These are phyloP conservation scores for Corapipo altera DNA, from an alignment of 2,113 vertebrate species.

Conservation along the genomic window DNA sequence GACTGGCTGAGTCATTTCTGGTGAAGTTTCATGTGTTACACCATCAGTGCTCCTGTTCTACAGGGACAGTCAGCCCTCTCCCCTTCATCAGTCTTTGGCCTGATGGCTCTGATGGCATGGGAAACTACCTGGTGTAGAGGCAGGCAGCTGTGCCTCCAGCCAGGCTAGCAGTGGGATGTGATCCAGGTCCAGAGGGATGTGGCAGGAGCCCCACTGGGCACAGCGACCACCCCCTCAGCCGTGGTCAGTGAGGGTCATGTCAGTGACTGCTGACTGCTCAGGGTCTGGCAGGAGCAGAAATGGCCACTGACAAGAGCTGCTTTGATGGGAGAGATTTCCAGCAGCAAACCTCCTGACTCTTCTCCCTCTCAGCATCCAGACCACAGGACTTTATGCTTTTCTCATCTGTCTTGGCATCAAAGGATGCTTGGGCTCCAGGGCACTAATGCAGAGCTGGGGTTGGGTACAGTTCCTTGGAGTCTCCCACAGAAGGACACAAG, in stretches of 20 bases:
- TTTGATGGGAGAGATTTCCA: background rate
- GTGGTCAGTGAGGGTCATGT: too few relatives aligned
- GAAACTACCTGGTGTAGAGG: background rate
- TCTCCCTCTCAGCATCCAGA: background rate
- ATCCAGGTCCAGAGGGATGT: background rate
- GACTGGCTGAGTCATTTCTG: background rate
- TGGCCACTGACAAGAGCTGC: background rate
- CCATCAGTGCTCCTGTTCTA: background rate
- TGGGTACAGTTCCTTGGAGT: background rate
- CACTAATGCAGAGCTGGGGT: too few relatives aligned
- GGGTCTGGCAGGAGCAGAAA: background rate
- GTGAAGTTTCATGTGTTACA: background rate
- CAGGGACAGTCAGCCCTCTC: background rate
- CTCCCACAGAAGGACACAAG: background rate
- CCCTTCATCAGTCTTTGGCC: background rate
- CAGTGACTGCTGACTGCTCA: background rate
- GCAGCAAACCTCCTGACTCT: background rate
- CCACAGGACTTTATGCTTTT: background rate
- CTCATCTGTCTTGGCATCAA: background rate
- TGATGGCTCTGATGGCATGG: background rate
- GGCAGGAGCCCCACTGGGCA: background rate
- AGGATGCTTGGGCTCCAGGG: background rate
- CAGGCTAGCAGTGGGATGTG: background rate
- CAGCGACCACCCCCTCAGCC: background rate
- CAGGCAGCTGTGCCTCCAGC: background rate